Percentiles rank a stretch among this genome's conserved stretches.
phyloP scores from a whole-genome alignment of 2,797 vertebrate genomes.

The Falco rusticolus region DNA sequence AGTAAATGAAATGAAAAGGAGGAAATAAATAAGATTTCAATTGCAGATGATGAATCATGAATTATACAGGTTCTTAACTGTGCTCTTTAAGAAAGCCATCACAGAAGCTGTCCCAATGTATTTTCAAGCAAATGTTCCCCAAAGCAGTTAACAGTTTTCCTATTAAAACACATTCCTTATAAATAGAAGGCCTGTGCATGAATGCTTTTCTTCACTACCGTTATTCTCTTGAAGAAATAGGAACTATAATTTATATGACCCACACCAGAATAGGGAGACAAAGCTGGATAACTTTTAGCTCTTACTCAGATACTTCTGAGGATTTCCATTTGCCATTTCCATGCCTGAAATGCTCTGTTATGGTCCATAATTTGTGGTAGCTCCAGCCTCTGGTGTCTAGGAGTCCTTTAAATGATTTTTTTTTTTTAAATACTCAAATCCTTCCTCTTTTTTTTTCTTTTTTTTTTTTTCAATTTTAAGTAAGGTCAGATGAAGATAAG shows the following conservation, averaged over 20 bases:
- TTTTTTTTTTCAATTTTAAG: not conserved
- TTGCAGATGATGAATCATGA: constrained; percentile 44
- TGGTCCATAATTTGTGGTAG: not conserved
- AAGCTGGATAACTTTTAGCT: not conserved
- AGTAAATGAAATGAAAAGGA: constrained; percentile 43
- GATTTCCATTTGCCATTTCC: not conserved
- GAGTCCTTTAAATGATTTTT: not conserved
- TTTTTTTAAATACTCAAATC: not conserved
- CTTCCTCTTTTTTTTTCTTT: not conserved
- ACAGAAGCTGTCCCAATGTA: not conserved
- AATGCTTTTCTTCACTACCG: not conserved
- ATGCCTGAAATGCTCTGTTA: not conserved
- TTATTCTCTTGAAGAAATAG: not conserved
- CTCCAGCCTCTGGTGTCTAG: not conserved
- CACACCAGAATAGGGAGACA: not conserved
- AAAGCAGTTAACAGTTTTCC: constrained; percentile 15
- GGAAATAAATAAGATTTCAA: constrained; percentile 43
- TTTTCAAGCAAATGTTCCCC: constrained; percentile 5
- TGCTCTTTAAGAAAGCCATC: constrained; percentile 3
- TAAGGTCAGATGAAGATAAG: not conserved
- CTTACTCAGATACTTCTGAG: not conserved
- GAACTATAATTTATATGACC: not conserved
- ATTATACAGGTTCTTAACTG: constrained; percentile 3
- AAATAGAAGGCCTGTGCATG: not conserved
- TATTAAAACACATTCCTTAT: not conserved